Percentiles rank a stretch among this genome's conserved stretches.
Evolutionary conservation across 2,113 vertebrate species (phyloP).

Genomic region (Camelus dromedarius): DNA sequence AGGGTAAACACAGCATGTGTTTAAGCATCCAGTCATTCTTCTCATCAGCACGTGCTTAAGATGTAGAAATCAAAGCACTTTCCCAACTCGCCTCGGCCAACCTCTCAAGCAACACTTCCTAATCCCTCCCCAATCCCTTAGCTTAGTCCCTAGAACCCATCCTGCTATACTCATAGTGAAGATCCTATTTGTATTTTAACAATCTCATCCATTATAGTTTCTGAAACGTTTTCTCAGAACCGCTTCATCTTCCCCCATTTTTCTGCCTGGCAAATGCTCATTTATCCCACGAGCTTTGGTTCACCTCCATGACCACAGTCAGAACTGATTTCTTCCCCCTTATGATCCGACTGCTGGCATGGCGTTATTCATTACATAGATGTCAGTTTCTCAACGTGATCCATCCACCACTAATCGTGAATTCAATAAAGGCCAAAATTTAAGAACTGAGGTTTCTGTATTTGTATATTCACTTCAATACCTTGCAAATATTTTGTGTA

Average conservation of each 20-base stretch:
- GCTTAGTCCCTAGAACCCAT: background rate
- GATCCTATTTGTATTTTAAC: background rate
- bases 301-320: background rate
- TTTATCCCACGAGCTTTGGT: background rate
- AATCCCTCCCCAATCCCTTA: background rate
- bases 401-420: background rate
- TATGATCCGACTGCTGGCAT: background rate
- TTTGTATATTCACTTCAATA: background rate
- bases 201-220: background rate
- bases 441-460: background rate
- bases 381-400: background rate
- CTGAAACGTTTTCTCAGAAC: background rate
- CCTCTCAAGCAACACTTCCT: background rate
- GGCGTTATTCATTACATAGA: background rate
- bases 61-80: background rate
- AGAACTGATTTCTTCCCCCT: background rate
- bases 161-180: background rate
- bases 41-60: background rate
- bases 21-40: background rate
- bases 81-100: background rate
- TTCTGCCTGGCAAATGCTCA: background rate
- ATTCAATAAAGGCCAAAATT: background rate
- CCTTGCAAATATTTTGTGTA: background rate
- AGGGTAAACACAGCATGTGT: background rate
- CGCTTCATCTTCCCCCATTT: background rate